Conservation (phyloP, 2,797 vertebrate genomes). For the Danio jaintianensis region DNA sequence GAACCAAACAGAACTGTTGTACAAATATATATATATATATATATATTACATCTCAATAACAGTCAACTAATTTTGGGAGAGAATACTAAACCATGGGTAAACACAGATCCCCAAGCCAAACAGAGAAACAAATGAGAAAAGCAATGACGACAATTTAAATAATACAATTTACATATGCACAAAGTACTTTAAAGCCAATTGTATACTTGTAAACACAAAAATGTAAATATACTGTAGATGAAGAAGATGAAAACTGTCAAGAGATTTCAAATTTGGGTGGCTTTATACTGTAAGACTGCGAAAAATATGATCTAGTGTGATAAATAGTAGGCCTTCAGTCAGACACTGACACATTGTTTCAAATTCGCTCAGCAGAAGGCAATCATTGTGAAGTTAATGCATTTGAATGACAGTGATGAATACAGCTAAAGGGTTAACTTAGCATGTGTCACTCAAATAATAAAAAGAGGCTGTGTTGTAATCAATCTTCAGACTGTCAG, state of each 20-base stretch:
- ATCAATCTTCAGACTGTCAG: constrained; percentile 44
- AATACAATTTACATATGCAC: not conserved
- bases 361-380: constrained; percentile 36
- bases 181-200: constrained; percentile 65
- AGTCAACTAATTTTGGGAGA: not conserved
- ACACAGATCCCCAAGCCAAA: not conserved
- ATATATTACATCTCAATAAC: not conserved
- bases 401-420: constrained; percentile 49
- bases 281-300: constrained; percentile 37
- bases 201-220: constrained; percentile 61
- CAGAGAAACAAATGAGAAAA: not conserved
- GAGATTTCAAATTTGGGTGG: constrained; percentile 5
- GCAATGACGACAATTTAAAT: constrained; percentile 21
- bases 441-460: constrained; percentile 38
- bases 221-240: constrained; percentile 57
- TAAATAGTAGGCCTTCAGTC: constrained; percentile 59
- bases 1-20: too few species aligned
- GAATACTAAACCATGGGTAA: not conserved
- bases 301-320: constrained; percentile 57
- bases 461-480: constrained; percentile 20
- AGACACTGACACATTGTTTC: constrained; percentile 27
- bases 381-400: constrained; percentile 42
- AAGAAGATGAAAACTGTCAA: not conserved
- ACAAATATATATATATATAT: too few species aligned
- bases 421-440: constrained; percentile 20